Evolutionary conservation across 2,797 vertebrate species (phyloP).

Genomic region (Gallinago stenura): DNA sequence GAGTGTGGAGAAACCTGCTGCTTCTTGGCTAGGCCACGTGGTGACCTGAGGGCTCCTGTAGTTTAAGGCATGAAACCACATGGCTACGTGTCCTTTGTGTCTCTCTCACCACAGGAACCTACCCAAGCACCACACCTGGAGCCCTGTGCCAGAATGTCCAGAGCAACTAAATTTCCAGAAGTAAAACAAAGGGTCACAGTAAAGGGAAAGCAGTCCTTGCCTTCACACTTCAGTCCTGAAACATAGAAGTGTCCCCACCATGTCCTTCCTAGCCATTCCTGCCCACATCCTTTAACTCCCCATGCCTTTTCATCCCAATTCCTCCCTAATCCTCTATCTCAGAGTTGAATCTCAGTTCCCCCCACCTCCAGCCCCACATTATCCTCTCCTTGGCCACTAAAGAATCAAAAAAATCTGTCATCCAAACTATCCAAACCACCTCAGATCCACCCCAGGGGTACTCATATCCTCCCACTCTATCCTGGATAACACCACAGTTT

Average conservation of each 20-base stretch:
- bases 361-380: background rate
- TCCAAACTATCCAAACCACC: background rate
- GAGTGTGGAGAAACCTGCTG: background rate
- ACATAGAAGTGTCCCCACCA: background rate
- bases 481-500: background rate
- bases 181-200: background rate
- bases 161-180: background rate
- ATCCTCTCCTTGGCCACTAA: background rate
- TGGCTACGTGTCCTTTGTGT: accelerated
- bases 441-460: background rate
- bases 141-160: background rate
- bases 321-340: background rate
- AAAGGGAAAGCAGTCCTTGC: background rate
- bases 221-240: background rate
- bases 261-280: background rate
- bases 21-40: background rate
- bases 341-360: background rate
- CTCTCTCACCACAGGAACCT: background rate
- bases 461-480: background rate
- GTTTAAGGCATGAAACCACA: background rate
- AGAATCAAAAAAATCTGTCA: background rate
- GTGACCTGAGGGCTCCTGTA: background rate
- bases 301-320: background rate
- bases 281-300: background rate
- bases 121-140: background rate